Base-by-base conservation (phyloP, 2,888 invertebrate genomes). In the Bellardia bayeri region DNA sequence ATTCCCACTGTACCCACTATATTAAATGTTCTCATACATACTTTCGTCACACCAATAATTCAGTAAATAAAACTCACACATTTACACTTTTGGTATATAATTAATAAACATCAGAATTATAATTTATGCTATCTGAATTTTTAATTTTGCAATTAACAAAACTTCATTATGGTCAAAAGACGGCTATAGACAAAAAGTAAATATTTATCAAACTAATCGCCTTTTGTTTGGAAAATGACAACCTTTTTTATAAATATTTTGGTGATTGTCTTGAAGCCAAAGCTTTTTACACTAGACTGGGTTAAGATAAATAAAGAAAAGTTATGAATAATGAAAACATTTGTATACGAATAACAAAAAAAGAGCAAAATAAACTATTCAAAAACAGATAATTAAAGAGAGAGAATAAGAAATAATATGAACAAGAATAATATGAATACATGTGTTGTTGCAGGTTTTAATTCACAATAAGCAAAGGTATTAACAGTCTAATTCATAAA, bases 251-350 rank as follows among this genome's bases (percentile, higher is more conserved):
- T 45, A 13, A 23, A 11, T 45, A 13, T 45, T 63, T 54, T 69
- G 23, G 16, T 58, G 13, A 16, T 56, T 71, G 63, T 68, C 8
- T 71, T 76, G 8, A 54, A 76, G 6, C 56, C 13, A 16, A 64
- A 78, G 51, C 68, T 61, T 74, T 84, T 74, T 51, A 85, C 58
- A 54, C 54, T 30, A 51, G 74, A 69, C 75, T 69, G 68, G 68
- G 69, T 54, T 80, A 14, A 63, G 61, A 74, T 85, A 85, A 85
- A 75, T 74, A 75, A 63, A 74, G 66, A 14, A 30, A 79, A 69
- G 68, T 11, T 49, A 68, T 23, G 58, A 74, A 61, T 69, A 84
- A 78, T 78, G 45, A 66, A 78, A 42, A 30, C 16, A 11, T 54
- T 78, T 40, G 14, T 42, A 40, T 14, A 66, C 56, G 4, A 49